Evolutionary conservation across 2,113 vertebrate genomes (phyloP), one percentile per base, ranked within the genome.

Genomic region (Cairina moschata): DNA sequence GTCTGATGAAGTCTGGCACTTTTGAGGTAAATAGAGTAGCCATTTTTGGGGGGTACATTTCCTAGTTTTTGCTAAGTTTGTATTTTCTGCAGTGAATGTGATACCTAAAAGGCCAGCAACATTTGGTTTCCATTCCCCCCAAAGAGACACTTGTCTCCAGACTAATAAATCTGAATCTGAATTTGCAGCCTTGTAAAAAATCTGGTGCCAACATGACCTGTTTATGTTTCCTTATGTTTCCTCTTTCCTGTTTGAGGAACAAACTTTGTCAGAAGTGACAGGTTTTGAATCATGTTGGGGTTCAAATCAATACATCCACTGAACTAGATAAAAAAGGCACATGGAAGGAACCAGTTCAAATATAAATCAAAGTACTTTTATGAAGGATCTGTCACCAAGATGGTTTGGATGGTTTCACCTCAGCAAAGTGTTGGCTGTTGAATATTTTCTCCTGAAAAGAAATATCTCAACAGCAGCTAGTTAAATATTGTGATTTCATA

Each of bases 401-500:
- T 25, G 46, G 17, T 75, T 92, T 72, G 66, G 60, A 65, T 82
- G 77, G 81, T 44, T 95, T 96, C 0, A 4, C 46, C 60, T 90
- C 90, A 83, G 82, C 38, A n/a, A 83, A 96, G 52, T 5, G 29
- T 22, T 90, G 73, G 54, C 86, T 73, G 48, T 83, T 88, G 81
- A 76, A 48, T 40, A 68, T 91, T 91, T 91, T 77, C 48, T 79
- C 69, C 58, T 66, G 74, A 86, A 79, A 79, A 96, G 82, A 95
- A 96, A 92, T 81, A 40, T 83, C 84, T 90, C 44, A 2, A 86
- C 48, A 89, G 92, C 91, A 95, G 86, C 81, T 89, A 96, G 89
- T 95, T 87, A 96, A 97, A 96, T 83, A 95, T 72, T 96, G 91
- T 93, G 95, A 93, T 93, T 95, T 96, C 80, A 80, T 95, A 80